These are phyloP conservation scores for Gila robusta DNA, from an alignment of 2,797 vertebrate genomes.

Conservation along the genomic window DNA sequence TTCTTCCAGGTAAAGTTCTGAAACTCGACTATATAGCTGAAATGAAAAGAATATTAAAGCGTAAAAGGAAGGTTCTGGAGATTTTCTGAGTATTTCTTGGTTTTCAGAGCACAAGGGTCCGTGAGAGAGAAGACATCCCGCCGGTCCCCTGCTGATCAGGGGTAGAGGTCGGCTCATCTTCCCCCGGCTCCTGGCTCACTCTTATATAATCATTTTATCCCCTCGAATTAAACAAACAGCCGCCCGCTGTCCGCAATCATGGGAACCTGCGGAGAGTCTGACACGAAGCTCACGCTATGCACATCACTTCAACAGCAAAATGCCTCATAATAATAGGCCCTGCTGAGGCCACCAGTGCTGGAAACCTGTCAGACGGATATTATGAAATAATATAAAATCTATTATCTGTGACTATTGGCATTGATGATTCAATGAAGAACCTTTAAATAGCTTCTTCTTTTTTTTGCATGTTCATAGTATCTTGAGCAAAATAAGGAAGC, in stretches of 20 bases:
- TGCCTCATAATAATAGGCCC: not conserved
- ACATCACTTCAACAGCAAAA: constrained; percentile 18
- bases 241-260: constrained; percentile 47
- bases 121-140: constrained; percentile 53
- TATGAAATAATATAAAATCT: not conserved
- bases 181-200: constrained; percentile 41
- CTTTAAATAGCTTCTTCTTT: not conserved
- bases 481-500: too few species aligned
- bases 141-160: constrained; percentile 49
- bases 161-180: constrained; percentile 49
- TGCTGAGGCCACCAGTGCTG: not conserved
- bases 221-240: constrained; percentile 55
- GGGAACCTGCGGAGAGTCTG: constrained; percentile 42
- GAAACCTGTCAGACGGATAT: not conserved
- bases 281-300: not conserved
- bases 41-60: constrained; percentile 45
- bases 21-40: constrained; percentile 30
- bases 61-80: constrained; percentile 19
- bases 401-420: not conserved
- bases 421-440: not conserved
- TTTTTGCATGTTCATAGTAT: not conserved
- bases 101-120: constrained; percentile 35
- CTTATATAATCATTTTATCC: constrained; percentile 51
- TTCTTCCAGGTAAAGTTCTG: constrained; percentile 7
- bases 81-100: constrained; percentile 39